Base-by-base conservation (phyloP, 2,113 vertebrate genomes). In the Cyprinus carpio region DNA sequence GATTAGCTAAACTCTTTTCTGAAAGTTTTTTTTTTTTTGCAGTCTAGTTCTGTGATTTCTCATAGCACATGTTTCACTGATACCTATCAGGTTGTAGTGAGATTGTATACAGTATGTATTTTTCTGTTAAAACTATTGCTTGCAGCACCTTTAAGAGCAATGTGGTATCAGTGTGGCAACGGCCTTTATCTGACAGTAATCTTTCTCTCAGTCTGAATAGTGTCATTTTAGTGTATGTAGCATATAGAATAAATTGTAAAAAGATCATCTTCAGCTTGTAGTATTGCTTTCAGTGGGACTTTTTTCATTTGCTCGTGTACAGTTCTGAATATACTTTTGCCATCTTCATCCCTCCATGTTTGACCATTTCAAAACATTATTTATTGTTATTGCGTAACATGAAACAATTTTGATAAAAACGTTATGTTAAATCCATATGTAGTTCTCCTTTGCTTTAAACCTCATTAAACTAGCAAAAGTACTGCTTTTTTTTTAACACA, bases 221-320 rank as follows among this genome's bases (percentile, higher is more conserved):
- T 58, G 84, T 75, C 81, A 84, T 75, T 85, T 86, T 83, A 78
- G 89, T 96, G 95, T 96, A 96, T 81, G 96, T 96, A 96, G 92
- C 90, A 76, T 76, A 92, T 93, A 95, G 92, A 92, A 93, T 95
- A 94, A 88, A 89, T 74, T 60, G 84, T 84, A 90, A 90, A 91
- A 90, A 85, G 88, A 90, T 46, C 27, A 75, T 31, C 64, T 75
- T 9, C 75, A 69, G 94, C 95, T 96, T 96, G 94, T 94, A 92
- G 93, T 89, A 95, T 93, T 94, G 93, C 95, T 95, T 95, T 95
- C 88, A 80, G 46, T 8, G 15, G 94, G 92, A 93, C 90, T 89
- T 71, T 93, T 93, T 92, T 91, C 83, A 87, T 84, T 69, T 34
- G 60, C 72, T 84, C 27, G 83, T 71, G 75, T 72, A 85, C 58